phyloP scores from a whole-genome alignment of 2,797 vertebrate species.

The Cryptoprocta ferox region DNA sequence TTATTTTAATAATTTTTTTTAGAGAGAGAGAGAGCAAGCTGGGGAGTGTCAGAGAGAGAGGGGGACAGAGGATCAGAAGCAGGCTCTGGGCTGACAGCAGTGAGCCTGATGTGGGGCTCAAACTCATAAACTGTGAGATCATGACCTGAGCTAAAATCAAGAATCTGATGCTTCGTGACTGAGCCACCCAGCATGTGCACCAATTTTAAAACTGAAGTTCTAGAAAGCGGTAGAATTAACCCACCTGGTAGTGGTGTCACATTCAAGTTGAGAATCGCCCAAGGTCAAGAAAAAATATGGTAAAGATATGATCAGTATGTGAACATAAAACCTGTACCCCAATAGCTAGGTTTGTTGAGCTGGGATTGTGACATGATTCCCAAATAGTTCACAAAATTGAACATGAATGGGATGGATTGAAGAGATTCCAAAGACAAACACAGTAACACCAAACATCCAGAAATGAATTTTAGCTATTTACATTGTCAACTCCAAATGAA shows the following conservation, averaged over 20 bases:
- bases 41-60: too few species aligned
- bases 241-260: not conserved
- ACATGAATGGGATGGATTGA: not conserved
- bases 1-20: too few species aligned
- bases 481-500: not conserved
- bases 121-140: too few species aligned
- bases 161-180: too few species aligned
- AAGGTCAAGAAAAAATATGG: not conserved
- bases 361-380: not conserved
- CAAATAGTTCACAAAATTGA: not conserved
- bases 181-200: not conserved
- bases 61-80: too few species aligned
- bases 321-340: not conserved
- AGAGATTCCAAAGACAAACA: not conserved
- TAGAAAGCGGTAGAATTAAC: not conserved
- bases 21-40: too few species aligned
- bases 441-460: not conserved
- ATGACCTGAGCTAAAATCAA: too few species aligned
- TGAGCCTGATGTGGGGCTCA: too few species aligned
- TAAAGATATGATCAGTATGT: not conserved
- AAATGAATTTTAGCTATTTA: not conserved
- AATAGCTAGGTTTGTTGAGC: not conserved
- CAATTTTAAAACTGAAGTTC: conserved; percentile 2
- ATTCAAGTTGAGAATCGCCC: conserved; percentile 16
- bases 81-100: too few species aligned